These are phyloP conservation scores for Sylvia borin DNA, from an alignment of 2,797 vertebrate genomes.

Conservation along the genomic window DNA sequence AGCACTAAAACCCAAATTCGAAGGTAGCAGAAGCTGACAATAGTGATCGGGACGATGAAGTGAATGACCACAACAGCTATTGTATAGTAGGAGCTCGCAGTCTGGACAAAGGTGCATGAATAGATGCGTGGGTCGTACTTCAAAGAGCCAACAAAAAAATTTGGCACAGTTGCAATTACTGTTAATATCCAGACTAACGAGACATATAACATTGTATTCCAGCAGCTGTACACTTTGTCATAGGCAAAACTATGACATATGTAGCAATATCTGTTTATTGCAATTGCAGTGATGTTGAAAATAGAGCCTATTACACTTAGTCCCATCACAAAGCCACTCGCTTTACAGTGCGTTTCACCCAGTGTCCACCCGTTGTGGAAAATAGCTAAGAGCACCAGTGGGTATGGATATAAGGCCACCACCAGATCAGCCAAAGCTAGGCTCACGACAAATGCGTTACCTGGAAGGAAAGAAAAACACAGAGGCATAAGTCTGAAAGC, in stretches of 20 bases:
- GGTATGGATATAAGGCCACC: conserved; percentile 89
- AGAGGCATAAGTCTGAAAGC: not conserved
- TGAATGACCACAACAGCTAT: conserved; percentile 83
- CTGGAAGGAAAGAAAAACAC: conserved; percentile 65
- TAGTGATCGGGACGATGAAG: conserved; percentile 84
- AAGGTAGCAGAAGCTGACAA: conserved; percentile 89
- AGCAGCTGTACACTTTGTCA: conserved; percentile 79
- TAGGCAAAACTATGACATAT: conserved; percentile 86
- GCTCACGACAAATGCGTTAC: conserved; percentile 89
- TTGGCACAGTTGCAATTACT: conserved; percentile 82
- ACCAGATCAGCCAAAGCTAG: conserved; percentile 87
- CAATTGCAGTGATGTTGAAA: conserved; percentile 89
- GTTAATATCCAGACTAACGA: conserved; percentile 85
- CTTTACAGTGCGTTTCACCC: conserved; percentile 85
- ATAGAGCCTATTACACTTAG: conserved; percentile 88
- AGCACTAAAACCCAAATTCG: conserved; percentile 88
- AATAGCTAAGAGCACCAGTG: conserved; percentile 84
- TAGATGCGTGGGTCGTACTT: conserved; percentile 85
- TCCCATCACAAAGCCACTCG: conserved; percentile 88
- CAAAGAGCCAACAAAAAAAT: conserved; percentile 86
- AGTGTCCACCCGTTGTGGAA: conserved; percentile 86
- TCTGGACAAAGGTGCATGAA: conserved; percentile 88
- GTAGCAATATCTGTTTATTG: conserved; percentile 88
- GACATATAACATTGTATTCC: conserved; percentile 80
- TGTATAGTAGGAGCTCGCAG: conserved; percentile 82